A percentile compares a stretch with the other conserved stretches of the same genome.
Conservation (phyloP, 2,113 vertebrate genomes). For the Brachypodius melanocephalos region DNA sequence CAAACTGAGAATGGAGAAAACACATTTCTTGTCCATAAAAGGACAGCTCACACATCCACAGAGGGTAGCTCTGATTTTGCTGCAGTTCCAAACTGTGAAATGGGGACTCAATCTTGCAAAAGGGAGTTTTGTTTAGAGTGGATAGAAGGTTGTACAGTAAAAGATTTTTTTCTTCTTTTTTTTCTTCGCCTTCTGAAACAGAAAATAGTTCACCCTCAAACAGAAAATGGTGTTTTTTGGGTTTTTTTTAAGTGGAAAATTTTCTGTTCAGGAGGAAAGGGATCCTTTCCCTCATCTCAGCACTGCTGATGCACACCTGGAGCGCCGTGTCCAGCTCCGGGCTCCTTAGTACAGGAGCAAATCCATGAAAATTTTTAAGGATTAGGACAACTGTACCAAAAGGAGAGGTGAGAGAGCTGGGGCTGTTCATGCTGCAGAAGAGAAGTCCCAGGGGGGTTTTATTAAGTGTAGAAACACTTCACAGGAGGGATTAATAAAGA, state of each 20-base stretch:
- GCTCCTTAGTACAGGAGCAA: fast-evolving
- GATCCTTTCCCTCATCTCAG: background rate
- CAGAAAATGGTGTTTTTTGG: background rate
- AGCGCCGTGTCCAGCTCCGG: background rate
- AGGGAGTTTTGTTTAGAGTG: background rate
- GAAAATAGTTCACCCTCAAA: background rate
- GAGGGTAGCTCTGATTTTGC: slow-evolving; percentile 47
- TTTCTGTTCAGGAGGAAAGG: background rate
- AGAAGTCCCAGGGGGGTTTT: background rate
- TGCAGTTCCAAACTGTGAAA: slow-evolving; percentile 39
- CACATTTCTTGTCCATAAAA: slow-evolving; percentile 73
- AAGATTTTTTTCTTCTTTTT: background rate
- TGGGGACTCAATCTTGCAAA: slow-evolving; percentile 15
- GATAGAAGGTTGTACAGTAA: background rate
- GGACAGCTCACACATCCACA: slow-evolving; percentile 51
- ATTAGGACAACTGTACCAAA: background rate
- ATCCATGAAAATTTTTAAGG: background rate
- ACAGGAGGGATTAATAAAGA: background rate
- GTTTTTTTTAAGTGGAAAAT: background rate
- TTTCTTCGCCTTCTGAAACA: background rate
- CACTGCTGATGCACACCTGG: background rate
- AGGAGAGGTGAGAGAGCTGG: background rate
- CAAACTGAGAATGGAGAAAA: slow-evolving; percentile 66
- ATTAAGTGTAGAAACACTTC: background rate
- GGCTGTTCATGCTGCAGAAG: background rate